phyloP scores from a whole-genome alignment of 2,888 invertebrate genomes.

The Eurytoma californica region DNA sequence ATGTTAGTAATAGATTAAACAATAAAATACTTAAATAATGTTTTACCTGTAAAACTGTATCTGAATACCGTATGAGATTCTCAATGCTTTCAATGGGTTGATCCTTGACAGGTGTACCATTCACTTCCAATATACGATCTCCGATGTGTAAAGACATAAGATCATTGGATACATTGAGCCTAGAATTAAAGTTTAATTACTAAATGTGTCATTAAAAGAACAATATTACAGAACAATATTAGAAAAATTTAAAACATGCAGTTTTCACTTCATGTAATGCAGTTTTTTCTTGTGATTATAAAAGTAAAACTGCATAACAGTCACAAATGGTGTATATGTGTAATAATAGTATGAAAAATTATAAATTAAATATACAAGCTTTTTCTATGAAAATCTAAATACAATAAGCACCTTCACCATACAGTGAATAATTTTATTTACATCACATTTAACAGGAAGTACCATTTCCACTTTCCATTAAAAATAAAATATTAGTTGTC shows the following conservation, averaged over 20 bases:
- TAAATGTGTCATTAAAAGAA: slow-evolving; percentile 6
- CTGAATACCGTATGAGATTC: slow-evolving; percentile 83
- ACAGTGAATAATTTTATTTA: too few relatives aligned
- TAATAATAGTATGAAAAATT: too few relatives aligned
- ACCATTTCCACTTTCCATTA: too few relatives aligned
- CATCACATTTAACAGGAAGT: too few relatives aligned
- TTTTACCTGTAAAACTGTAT: slow-evolving; percentile 84
- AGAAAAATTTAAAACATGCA: slow-evolving; percentile 33
- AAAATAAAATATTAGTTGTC: too few relatives aligned
- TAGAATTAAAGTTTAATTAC: slow-evolving; percentile 70
- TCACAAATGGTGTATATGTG: not conserved
- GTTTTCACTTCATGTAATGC: slow-evolving; percentile 8
- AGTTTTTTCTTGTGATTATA: slow-evolving; percentile 14
- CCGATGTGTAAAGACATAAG: slow-evolving; percentile 91
- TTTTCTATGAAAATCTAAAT: too few relatives aligned
- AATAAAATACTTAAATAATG: slow-evolving; percentile 3
- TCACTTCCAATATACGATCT: slow-evolving; percentile 94
- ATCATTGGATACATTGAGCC: slow-evolving; percentile 88
- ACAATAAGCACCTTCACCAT: too few relatives aligned
- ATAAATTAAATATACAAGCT: too few relatives aligned
- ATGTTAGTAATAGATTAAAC: not conserved
- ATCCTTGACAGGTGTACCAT: slow-evolving; percentile 90
- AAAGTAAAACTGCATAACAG: slow-evolving; percentile 18
- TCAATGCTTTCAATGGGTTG: slow-evolving; percentile 88
- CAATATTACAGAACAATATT: not conserved